These are phyloP conservation scores for Pollenia griseotomentosa DNA, from an alignment of 2,888 invertebrate genomes.

Conservation along the genomic window DNA sequence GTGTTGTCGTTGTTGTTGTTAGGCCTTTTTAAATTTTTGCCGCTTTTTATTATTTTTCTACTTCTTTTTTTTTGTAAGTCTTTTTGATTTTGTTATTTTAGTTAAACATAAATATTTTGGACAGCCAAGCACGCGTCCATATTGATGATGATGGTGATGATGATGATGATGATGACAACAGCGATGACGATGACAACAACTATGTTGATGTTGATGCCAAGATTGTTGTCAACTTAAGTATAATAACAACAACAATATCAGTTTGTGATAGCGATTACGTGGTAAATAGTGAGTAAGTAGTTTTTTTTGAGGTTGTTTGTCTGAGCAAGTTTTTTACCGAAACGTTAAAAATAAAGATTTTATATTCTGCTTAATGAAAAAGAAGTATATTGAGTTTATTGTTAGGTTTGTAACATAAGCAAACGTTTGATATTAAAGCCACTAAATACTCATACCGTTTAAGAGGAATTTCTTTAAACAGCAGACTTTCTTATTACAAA, in stretches of 20 bases:
- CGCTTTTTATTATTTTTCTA: conserved; percentile 10
- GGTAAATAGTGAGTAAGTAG: conserved; percentile 50
- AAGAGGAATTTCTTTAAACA: too few species aligned
- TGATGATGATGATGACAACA: conserved; percentile 25
- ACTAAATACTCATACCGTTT: too few species aligned
- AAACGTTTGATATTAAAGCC: too few species aligned
- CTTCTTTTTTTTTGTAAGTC: neutral
- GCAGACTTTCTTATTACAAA: too few species aligned
- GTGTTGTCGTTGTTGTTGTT: conserved; percentile 27
- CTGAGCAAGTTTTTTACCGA: conserved; percentile 9
- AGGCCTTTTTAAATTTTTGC: conserved; percentile 42
- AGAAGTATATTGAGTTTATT: neutral
- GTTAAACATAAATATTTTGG: conserved; percentile 59
- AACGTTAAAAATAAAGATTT: conserved; percentile 30
- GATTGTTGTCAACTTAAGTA: conserved; percentile 62
- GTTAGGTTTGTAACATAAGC: neutral
- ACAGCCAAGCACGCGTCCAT: conserved; percentile 58
- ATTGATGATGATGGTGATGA: conserved; percentile 49
- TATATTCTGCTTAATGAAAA: neutral
- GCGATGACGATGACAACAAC: conserved; percentile 28
- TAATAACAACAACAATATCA: conserved; percentile 33
- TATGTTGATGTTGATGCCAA: conserved; percentile 36
- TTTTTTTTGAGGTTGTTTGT: neutral
- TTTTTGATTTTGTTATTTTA: conserved; percentile 41
- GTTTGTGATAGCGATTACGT: conserved; percentile 62